Evolutionary conservation across 2,888 invertebrate genomes (phyloP).

Genomic region (Steinernema carpocapsae): DNA sequence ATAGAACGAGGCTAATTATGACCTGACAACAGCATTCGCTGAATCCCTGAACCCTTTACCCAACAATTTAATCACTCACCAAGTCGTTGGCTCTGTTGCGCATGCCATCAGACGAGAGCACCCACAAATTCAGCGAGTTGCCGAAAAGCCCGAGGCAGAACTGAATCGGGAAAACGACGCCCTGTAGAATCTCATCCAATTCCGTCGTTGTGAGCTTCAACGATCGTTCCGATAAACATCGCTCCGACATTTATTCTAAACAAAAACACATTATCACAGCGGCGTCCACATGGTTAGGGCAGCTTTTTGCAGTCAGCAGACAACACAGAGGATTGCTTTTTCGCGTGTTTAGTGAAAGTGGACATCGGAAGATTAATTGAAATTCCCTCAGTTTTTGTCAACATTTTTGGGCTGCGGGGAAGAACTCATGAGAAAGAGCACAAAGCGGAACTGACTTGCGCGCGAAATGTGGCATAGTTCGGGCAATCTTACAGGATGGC

Average conservation of each 20-base stretch:
- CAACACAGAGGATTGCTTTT: too few species aligned
- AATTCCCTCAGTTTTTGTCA: too few species aligned
- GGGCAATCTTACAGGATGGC: background rate
- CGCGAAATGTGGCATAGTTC: background rate
- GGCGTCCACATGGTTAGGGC: background rate
- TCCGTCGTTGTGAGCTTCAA: slow-evolving; percentile 47
- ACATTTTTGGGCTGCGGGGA: too few species aligned
- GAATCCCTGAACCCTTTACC: background rate
- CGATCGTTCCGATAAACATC: slow-evolving; percentile 44
- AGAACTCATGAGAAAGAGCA: too few species aligned
- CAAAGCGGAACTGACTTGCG: too few species aligned
- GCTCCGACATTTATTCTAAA: slow-evolving; percentile 28
- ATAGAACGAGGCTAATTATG: background rate
- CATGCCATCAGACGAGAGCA: slow-evolving; percentile 62
- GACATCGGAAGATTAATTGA: too few species aligned
- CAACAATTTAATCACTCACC: slow-evolving; percentile 45
- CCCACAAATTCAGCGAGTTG: slow-evolving; percentile 64
- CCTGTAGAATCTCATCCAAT: slow-evolving; percentile 53
- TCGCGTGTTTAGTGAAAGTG: too few species aligned
- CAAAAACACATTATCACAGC: background rate
- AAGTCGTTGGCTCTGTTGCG: slow-evolving; percentile 67
- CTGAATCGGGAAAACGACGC: slow-evolving; percentile 64
- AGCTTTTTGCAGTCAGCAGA: background rate
- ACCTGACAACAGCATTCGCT: too few species aligned
- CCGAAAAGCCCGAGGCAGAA: slow-evolving; percentile 64